Percentiles rank a stretch among this genome's conserved stretches.
Evolutionary conservation across 1,140 invertebrate genomes (phyloP).

Genomic region (Hylaeus volcanicus): DNA sequence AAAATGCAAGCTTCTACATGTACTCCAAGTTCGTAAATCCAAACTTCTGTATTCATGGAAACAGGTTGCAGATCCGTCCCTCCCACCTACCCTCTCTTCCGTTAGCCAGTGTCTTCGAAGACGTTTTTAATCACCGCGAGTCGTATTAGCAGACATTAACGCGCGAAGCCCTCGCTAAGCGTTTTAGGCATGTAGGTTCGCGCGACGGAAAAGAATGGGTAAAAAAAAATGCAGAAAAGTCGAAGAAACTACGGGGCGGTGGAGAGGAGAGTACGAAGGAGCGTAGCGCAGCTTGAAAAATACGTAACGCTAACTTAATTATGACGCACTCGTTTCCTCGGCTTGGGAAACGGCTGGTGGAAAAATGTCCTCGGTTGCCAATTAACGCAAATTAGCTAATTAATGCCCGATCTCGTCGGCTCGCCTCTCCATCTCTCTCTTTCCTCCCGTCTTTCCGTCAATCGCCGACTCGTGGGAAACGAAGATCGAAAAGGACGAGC

Average conservation of each 20-base stretch:
- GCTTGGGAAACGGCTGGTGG: constrained; percentile 75
- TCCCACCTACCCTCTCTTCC: no score
- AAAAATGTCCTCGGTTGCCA: constrained; percentile 78
- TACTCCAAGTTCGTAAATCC: no score
- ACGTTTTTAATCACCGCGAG: constrained; percentile 20
- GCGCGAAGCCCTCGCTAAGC: constrained; percentile 22
- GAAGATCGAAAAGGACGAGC: constrained; percentile 19
- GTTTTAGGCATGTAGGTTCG: constrained; percentile 18
- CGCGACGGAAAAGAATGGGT: constrained; percentile 24
- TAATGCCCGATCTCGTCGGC: constrained; percentile 71
- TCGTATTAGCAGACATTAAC: constrained; percentile 41
- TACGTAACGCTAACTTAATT: constrained; percentile 78
- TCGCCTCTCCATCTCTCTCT: background rate
- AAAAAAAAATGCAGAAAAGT: background rate
- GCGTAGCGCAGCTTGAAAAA: constrained; percentile 60
- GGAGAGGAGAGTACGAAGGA: constrained; percentile 32
- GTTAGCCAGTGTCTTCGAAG: background rate
- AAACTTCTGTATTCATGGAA: background rate
- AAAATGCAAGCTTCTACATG: no score
- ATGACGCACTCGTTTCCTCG: constrained; percentile 79
- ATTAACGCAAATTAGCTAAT: constrained; percentile 81
- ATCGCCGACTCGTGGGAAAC: constrained; percentile 31
- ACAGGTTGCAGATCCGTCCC: background rate
- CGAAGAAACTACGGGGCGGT: background rate
- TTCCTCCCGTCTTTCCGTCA: background rate